Evolutionary conservation across 2,113 vertebrate genomes (phyloP).

Genomic region (Corvus hawaiiensis): DNA sequence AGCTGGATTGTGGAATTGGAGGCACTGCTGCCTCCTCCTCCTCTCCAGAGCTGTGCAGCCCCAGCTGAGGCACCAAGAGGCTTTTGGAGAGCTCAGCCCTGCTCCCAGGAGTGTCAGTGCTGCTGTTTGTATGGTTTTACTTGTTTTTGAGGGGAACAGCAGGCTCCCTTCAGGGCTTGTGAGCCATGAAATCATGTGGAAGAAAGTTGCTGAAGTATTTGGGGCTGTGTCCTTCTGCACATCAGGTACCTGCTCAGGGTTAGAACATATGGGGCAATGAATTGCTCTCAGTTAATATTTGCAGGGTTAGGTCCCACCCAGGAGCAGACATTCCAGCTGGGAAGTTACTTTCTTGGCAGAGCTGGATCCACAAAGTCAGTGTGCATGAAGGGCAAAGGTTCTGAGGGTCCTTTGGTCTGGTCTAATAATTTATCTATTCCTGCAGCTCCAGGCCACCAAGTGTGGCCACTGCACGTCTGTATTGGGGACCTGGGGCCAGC

Average conservation of each 20-base stretch:
- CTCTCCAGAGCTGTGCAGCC: neutral
- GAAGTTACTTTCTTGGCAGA: neutral
- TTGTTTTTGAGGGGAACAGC: neutral
- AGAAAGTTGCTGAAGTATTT: neutral
- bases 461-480: neutral
- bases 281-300: neutral
- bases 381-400: neutral
- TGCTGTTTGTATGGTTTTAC: neutral
- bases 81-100: neutral
- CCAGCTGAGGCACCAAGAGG: neutral
- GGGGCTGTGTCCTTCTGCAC: neutral
- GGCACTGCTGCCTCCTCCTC: neutral
- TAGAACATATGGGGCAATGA: fast-evolving
- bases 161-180: neutral
- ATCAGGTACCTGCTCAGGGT: neutral
- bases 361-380: neutral
- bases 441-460: neutral
- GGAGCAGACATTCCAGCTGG: neutral
- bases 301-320: neutral
- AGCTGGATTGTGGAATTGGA: neutral
- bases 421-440: neutral
- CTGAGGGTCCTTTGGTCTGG: neutral
- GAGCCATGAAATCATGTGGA: neutral
- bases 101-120: neutral
- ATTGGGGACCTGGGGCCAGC: neutral